These are phyloP conservation scores for Tetrapedia diversipes DNA, from an alignment of 2,888 invertebrate genomes.

Conservation along the genomic window DNA sequence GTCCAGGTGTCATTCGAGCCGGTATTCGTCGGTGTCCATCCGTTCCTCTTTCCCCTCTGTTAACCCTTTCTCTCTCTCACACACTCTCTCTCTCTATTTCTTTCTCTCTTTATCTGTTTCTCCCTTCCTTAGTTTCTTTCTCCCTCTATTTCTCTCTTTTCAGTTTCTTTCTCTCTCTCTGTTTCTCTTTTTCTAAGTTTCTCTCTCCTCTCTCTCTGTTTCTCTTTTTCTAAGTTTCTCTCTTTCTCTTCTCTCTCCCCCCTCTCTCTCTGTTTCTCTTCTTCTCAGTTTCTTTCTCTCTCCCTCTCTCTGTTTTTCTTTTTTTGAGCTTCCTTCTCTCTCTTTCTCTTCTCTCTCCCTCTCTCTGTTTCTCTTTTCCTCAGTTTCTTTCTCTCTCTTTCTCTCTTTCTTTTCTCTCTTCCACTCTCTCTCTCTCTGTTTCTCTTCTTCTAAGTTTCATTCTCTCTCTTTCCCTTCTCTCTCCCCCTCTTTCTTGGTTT, in stretches of 20 bases:
- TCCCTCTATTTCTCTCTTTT: conserved; percentile 3
- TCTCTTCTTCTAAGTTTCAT: background rate
- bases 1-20: conserved; percentile 63
- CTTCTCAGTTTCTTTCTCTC: conserved; percentile 21
- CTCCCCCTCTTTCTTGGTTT: background rate
- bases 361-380: too few relatives aligned
- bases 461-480: too few relatives aligned
- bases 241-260: too few relatives aligned
- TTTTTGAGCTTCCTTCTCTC: background rate
- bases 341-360: too few relatives aligned
- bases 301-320: background rate
- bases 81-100: too few relatives aligned
- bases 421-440: background rate
- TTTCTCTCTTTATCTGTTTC: too few relatives aligned
- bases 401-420: conserved; percentile 9
- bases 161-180: background rate
- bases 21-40: conserved; percentile 54
- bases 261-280: too few relatives aligned
- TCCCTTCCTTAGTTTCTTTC: too few relatives aligned
- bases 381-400: conserved; percentile 7
- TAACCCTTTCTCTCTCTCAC: background rate
- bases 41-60: background rate
- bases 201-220: too few relatives aligned
- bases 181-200: background rate
- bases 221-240: too few relatives aligned